Evolutionary conservation across 2,888 invertebrate species (phyloP), one percentile per base, ranked within the genome.

Genomic region (Spisula solida): DNA sequence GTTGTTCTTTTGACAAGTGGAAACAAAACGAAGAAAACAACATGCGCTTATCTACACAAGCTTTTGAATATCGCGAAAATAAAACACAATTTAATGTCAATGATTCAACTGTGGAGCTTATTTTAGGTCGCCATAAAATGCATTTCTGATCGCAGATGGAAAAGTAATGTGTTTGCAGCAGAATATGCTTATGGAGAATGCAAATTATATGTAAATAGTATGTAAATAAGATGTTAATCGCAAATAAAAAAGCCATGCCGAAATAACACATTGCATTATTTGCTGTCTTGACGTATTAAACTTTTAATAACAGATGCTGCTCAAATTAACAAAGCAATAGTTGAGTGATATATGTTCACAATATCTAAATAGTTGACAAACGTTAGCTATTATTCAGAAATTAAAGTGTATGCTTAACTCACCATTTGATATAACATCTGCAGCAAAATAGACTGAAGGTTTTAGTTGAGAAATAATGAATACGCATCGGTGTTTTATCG

Each of bases 201-300:
- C 34, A 75, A 75, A 18, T 31, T 10, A 75, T 29, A 75, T 75
- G 75, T 25, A 75, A 75, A 75, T 31, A 1, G 31, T 14, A 75
- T 75, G 75, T 31, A 75, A 75, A 75, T 75, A 34, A 34, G 75
- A 75, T 75, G 75, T 25, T 31, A 75, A 75, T 75, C 29, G 75
- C 31, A 75, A 75, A 34, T 75, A 34, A 75, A 75, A n/a, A 75
- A 75, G 75, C 75, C 18, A 75, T 75, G 31, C 16, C 75, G 75
- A 10, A 75, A 31, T 75, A n/a, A 66, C 60, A 66, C 60, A 25
- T 51, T 51, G 51, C 25, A 66, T 41, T 41, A 41, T 66, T 66
- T 66, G 60, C 10, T n/a, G 5, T 8, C n/a, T 66, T 66, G 25
- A 66, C 25, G 0, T 66, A 66, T 66, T 41, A 41, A 41, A 41